phyloP scores from a whole-genome alignment of 64 coral and sea anemone species.

The Acropora yongei region DNA sequence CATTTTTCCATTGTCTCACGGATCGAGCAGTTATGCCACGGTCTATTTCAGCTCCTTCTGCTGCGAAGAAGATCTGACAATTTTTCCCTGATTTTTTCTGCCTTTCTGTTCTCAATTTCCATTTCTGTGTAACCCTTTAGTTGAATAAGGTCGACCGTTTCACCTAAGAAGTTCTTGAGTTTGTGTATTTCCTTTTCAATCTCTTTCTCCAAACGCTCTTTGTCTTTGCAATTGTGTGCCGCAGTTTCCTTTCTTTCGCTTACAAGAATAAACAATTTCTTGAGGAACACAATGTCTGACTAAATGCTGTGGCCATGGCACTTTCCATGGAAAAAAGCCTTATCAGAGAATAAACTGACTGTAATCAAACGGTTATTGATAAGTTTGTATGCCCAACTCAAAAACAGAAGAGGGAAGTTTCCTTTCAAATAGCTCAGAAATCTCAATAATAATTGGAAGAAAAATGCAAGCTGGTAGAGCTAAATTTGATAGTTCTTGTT shows the following conservation, averaged over 20 bases:
- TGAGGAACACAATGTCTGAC: no score
- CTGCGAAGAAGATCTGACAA: slow-evolving; percentile 42
- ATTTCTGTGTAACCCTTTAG: slow-evolving; percentile 57
- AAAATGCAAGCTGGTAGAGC: neutral
- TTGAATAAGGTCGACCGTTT: slow-evolving; percentile 72
- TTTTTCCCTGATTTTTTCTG: slow-evolving; percentile 39
- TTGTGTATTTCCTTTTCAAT: slow-evolving; percentile 67
- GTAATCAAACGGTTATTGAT: no score
- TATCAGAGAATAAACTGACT: no score
- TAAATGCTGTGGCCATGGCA: no score
- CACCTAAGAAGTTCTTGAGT: slow-evolving; percentile 60
- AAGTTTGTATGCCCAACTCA: no score
- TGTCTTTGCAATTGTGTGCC: neutral
- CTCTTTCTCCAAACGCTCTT: neutral
- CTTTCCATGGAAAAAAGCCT: no score
- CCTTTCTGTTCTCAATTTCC: slow-evolving; percentile 43
- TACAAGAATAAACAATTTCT: no score
- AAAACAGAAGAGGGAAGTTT: neutral
- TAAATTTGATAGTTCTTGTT: no score
- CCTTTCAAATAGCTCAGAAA: neutral
- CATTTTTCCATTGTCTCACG: slow-evolving; percentile 71
- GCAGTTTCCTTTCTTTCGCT: no score
- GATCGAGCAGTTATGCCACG: slow-evolving; percentile 45
- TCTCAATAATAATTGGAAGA: neutral
- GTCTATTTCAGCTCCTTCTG: slow-evolving; percentile 67